Conservation (phyloP, 2,113 vertebrate species). For the Leptosomus discolor region DNA sequence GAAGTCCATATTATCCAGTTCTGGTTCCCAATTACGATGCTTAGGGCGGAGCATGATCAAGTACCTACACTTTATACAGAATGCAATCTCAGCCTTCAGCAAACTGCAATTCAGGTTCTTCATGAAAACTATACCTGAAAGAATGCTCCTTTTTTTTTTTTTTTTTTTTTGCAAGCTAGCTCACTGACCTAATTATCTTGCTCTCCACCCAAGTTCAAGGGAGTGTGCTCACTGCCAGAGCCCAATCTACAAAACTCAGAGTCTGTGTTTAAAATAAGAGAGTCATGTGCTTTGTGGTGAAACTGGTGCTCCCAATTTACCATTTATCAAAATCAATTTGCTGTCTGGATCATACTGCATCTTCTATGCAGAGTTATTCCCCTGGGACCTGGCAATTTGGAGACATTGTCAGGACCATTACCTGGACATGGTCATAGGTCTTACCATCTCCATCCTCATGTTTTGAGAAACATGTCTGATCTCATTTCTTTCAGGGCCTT, state of each 20-base stretch:
- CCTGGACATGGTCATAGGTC: background rate
- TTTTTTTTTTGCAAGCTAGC: background rate
- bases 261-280: background rate
- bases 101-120: background rate
- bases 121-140: background rate
- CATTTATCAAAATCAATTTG: background rate
- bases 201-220: background rate
- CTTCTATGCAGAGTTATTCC: background rate
- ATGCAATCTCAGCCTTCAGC: background rate
- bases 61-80: background rate
- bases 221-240: background rate
- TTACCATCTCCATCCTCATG: background rate
- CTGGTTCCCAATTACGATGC: background rate
- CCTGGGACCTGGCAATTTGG: background rate
- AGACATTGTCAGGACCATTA: background rate
- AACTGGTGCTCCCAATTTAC: background rate
- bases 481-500: background rate
- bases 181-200: background rate
- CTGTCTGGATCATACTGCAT: background rate
- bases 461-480: background rate
- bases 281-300: background rate
- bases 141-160: background rate
- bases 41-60: background rate
- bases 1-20: background rate
- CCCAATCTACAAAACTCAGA: background rate